phyloP scores from a whole-genome alignment of 2,113 vertebrate species.

The Aix galericulata region DNA sequence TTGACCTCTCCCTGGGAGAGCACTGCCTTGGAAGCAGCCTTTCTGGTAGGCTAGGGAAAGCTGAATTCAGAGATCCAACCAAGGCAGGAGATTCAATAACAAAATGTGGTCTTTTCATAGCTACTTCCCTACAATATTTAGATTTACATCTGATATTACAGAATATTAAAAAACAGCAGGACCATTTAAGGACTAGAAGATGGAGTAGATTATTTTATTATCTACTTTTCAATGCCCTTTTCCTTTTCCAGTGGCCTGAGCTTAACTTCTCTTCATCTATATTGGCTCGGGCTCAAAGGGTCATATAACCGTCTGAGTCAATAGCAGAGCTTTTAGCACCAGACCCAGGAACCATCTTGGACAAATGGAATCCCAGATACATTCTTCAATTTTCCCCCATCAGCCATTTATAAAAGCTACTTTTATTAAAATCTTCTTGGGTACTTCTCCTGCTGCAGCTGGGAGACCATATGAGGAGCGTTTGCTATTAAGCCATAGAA shows the following conservation, averaged over 20 bases:
- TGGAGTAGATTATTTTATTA: neutral
- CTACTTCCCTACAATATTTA: neutral
- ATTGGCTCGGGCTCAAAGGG: neutral
- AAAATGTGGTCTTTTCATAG: neutral
- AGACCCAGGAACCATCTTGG: slow-evolving; percentile 30
- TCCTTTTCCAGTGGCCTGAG: neutral
- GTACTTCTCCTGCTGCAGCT: slow-evolving; percentile 33
- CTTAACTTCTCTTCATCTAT: neutral
- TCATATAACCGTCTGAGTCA: neutral
- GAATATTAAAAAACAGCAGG: neutral
- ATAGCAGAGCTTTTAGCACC: slow-evolving; percentile 28
- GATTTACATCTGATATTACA: neutral
- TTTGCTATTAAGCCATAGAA: slow-evolving; percentile 28
- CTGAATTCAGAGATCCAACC: neutral
- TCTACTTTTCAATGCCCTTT: neutral
- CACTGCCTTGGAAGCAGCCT: neutral
- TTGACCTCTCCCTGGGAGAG: neutral
- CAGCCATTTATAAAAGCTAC: slow-evolving; percentile 23
- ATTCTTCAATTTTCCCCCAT: neutral
- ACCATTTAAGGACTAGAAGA: neutral
- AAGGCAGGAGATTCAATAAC: neutral
- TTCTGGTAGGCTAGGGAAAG: neutral
- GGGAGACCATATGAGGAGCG: neutral
- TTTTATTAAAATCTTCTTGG: slow-evolving; percentile 44
- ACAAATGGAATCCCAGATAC: neutral